Base-by-base conservation (phyloP, 1,140 invertebrate species). In the Neotoxoptera formosana region DNA sequence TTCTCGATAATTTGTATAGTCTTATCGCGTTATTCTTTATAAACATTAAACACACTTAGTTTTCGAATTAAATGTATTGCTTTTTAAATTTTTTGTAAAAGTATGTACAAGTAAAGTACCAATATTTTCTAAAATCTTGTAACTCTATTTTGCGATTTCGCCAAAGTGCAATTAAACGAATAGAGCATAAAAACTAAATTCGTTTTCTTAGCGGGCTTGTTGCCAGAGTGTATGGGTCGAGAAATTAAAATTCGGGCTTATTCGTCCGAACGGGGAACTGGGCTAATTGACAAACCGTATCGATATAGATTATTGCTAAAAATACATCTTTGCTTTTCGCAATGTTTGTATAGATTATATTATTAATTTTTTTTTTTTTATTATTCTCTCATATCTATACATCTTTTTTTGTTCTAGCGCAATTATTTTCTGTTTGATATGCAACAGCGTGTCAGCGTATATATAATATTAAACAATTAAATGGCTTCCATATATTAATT, bases 301-400 rank as follows among this genome's bases (percentile, higher is more conserved):
- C 36, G 17, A 76, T 76, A 90, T 67, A 90, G 45, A 91, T 91
- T 91, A 83, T 92, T 76, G 76, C 76, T 92, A 92, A 83, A 92
- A 92, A 92, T 92, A 92, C 47, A 51, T 25, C 1, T 89, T 53
- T 56, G 51, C 20, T 53, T 56, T 89, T 56, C 7, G 88, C 88
- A 56, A 51, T 51, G 30, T 8, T 86, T 45, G 36, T 84, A 41
- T 84, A 41, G 21, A 87, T 87, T 23, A 48, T 20, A 48, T 53
- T 87, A 87, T n/a, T 84, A 23, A n/a, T 51, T 34, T 48, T 51
- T 89, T 34, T 34, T 53, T 21, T 23, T 89, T 76, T 76, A 76
- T 4, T 9, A 67, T 11, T 0, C 23, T 60, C 2, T 60, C 3
- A 4, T 67, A 67, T n/a, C n/a, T 60, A 34, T 23, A 36, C 36